phyloP scores from a whole-genome alignment of 2,113 vertebrate species.

The Osmerus mordax region DNA sequence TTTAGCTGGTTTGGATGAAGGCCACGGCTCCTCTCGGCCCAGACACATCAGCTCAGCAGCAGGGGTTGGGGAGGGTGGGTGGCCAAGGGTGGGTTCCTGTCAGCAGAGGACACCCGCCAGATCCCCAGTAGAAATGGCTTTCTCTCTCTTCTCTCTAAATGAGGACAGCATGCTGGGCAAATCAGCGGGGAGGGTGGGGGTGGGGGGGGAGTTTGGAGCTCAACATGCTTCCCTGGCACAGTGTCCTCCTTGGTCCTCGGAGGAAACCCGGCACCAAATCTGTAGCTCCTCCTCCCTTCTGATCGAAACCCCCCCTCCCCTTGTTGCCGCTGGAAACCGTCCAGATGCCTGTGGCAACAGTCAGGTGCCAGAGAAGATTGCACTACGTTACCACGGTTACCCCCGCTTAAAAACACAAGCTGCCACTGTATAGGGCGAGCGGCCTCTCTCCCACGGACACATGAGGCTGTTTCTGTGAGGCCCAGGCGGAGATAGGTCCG shows the following conservation, averaged over 20 bases:
- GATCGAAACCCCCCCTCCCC: background rate
- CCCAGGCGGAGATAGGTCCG: background rate
- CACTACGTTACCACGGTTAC: constrained; percentile 37
- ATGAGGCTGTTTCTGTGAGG: background rate
- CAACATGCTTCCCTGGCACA: background rate
- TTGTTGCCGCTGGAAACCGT: constrained; percentile 19
- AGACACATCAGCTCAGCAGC: constrained; percentile 9
- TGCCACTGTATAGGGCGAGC: background rate
- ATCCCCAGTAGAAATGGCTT: background rate
- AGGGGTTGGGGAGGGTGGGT: background rate
- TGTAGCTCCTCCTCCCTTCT: background rate
- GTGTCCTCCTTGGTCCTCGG: background rate
- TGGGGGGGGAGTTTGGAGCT: background rate
- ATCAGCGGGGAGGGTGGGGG: background rate
- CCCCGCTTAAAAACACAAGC: constrained; percentile 19
- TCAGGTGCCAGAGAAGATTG: constrained; percentile 5
- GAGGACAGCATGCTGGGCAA: background rate
- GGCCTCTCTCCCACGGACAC: background rate
- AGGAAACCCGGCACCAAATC: background rate
- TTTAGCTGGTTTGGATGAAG: constrained; percentile 2
- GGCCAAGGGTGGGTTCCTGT: background rate
- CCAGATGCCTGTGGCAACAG: constrained; percentile 20
- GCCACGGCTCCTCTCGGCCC: constrained; percentile 6
- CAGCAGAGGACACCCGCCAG: constrained; percentile 31
- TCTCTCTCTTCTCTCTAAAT: constrained; percentile 3